phyloP scores from a whole-genome alignment of 2,888 invertebrate species.

The Pterostichus madidus region DNA sequence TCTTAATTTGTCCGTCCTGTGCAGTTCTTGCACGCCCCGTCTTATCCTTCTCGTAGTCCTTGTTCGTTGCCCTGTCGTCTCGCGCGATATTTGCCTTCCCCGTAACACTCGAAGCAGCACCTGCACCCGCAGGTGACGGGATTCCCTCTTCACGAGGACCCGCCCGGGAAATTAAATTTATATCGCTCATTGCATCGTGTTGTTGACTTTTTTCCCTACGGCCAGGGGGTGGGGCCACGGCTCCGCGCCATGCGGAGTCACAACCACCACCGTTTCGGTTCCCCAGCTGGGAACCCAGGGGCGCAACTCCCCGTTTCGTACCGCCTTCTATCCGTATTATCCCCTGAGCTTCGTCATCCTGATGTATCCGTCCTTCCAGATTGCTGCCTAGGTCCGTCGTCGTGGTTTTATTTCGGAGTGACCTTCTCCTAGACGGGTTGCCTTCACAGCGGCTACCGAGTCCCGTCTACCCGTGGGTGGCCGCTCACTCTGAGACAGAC shows the following conservation, averaged over 20 bases:
- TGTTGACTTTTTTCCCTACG: conserved; percentile 8
- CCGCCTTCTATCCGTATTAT: background rate
- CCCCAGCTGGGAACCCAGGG: background rate
- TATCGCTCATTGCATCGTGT: conserved; percentile 10
- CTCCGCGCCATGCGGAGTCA: too few relatives aligned
- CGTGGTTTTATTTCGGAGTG: too few relatives aligned
- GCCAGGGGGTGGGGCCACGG: conserved; percentile 5
- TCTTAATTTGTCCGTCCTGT: background rate
- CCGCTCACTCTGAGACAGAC: conserved; percentile 1
- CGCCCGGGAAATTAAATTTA: conserved; percentile 11
- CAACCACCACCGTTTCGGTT: background rate
- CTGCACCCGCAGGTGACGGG: conserved; percentile 24
- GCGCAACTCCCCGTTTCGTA: background rate
- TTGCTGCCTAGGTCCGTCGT: too few relatives aligned
- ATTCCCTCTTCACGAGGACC: conserved; percentile 25
- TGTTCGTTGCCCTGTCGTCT: background rate
- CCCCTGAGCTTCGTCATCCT: background rate
- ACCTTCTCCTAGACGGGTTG: background rate
- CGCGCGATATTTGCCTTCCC: background rate
- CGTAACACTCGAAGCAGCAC: conserved; percentile 16
- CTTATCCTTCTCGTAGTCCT: background rate
- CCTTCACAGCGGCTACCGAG: background rate
- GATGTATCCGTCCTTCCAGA: background rate
- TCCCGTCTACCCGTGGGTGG: conserved; percentile 1
- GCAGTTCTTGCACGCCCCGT: background rate